Evolutionary conservation across 2,113 vertebrate genomes (phyloP).

Genomic region (Uria aalge): DNA sequence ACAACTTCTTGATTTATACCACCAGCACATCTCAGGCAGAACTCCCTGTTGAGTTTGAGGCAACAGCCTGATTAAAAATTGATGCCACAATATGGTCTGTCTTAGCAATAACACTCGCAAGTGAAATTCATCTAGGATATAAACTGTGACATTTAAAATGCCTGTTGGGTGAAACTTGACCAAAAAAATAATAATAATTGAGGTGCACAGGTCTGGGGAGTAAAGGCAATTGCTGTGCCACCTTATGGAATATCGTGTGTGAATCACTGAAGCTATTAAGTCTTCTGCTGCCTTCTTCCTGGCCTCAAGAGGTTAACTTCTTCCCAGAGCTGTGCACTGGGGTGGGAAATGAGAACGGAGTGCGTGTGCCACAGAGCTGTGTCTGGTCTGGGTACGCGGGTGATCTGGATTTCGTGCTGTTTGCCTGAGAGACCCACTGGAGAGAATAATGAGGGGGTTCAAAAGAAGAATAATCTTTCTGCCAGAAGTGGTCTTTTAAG

Average conservation of each 20-base stretch:
- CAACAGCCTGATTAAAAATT: slow-evolving; percentile 58
- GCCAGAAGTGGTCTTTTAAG: slow-evolving; percentile 30
- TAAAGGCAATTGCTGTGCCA: neutral
- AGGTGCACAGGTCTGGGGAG: neutral
- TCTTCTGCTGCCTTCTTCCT: neutral
- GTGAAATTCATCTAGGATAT: slow-evolving; percentile 31
- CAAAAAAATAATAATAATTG: neutral
- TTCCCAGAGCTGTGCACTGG: neutral
- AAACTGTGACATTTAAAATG: slow-evolving; percentile 11
- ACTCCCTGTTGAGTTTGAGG: slow-evolving; percentile 36
- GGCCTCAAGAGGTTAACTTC: slow-evolving; percentile 41
- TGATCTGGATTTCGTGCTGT: neutral
- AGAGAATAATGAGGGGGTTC: slow-evolving; percentile 21
- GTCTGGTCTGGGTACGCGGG: neutral
- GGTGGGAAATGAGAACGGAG: neutral
- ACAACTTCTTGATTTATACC: slow-evolving; percentile 19
- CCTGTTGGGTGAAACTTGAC: slow-evolving; percentile 5
- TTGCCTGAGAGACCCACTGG: neutral
- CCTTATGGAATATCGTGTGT: neutral
- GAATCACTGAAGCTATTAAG: slow-evolving; percentile 7
- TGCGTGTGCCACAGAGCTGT: neutral
- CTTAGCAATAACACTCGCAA: slow-evolving; percentile 36
- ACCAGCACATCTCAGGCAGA: neutral
- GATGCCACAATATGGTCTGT: slow-evolving; percentile 55
- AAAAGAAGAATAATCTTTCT: neutral